A percentile compares a stretch with the other conserved stretches of the same genome.
These are phyloP conservation scores for Pterostichus madidus DNA, from an alignment of 2,888 invertebrate species.

Conservation along the genomic window DNA sequence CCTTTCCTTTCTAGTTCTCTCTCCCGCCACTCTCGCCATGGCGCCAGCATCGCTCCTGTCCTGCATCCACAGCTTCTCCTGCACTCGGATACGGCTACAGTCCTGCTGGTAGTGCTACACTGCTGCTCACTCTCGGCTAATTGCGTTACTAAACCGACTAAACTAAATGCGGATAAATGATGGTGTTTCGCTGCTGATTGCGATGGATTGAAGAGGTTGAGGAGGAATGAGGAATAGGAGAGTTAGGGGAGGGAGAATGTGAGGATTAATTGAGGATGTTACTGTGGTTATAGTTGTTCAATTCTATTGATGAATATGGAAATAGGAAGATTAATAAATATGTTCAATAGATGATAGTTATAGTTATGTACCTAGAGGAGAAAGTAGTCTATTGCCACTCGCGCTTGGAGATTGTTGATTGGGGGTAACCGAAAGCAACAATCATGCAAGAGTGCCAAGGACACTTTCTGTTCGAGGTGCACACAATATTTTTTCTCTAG, in stretches of 20 bases:
- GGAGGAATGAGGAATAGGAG: too few species aligned
- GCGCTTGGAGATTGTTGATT: too few species aligned
- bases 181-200: neutral
- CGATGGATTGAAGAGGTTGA: conserved; percentile 4
- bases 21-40: neutral
- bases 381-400: too few species aligned
- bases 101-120: neutral
- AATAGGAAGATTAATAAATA: too few species aligned
- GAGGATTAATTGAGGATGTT: neutral
- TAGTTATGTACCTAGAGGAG: too few species aligned
- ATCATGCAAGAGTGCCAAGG: too few species aligned
- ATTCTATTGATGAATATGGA: too few species aligned
- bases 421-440: too few species aligned
- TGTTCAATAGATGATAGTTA: too few species aligned
- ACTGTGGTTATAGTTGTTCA: too few species aligned
- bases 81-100: neutral
- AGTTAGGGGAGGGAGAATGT: neutral
- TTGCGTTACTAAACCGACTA: neutral
- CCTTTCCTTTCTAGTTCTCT: conserved; percentile 4
- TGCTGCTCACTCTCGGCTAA: conserved; percentile 3
- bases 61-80: neutral
- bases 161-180: conserved; percentile 4
- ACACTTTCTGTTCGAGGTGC: too few species aligned
- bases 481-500: too few species aligned
- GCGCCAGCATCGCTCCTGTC: neutral